Evolutionary conservation across 2,888 invertebrate species (phyloP).

Genomic region (Hirtodrosophila confusa): DNA sequence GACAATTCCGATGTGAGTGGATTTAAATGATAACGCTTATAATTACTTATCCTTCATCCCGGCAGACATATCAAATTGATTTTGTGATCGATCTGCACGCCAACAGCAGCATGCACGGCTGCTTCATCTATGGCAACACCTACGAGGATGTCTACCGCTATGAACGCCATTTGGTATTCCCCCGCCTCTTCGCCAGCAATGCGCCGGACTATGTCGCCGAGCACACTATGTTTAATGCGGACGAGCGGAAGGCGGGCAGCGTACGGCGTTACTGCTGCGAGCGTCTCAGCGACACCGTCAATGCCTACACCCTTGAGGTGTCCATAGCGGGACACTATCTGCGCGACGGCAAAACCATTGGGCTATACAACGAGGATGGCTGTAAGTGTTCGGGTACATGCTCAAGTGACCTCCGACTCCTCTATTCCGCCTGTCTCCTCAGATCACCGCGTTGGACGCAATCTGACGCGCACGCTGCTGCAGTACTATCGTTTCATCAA

Average conservation of each 20-base stretch:
- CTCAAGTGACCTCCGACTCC: too few species aligned
- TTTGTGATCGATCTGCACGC: constrained; percentile 98
- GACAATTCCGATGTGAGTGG: constrained; percentile 90
- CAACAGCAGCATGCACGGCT: constrained; percentile 95
- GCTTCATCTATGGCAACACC: constrained; percentile 97
- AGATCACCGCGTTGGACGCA: constrained; percentile 92
- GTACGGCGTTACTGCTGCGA: constrained; percentile 93
- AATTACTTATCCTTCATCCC: constrained; percentile 19
- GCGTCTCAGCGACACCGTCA: constrained; percentile 90
- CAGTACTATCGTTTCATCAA: constrained; percentile 92
- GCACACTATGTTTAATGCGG: constrained; percentile 96
- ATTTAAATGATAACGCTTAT: background rate
- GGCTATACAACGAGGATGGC: constrained; percentile 96
- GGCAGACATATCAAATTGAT: constrained; percentile 89
- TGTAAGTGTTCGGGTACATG: constrained; percentile 88
- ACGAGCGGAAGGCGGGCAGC: constrained; percentile 93
- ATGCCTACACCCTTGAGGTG: constrained; percentile 95
- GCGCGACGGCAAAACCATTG: constrained; percentile 88
- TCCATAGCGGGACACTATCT: constrained; percentile 95
- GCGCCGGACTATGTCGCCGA: constrained; percentile 94
- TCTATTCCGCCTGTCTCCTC: constrained; percentile 2
- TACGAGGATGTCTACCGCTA: constrained; percentile 95
- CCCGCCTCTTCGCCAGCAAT: constrained; percentile 94
- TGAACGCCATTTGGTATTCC: constrained; percentile 97
- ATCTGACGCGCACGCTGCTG: constrained; percentile 90